phyloP scores from a whole-genome alignment of 2,888 invertebrate genomes.

The Pogonocherus hispidulus region DNA sequence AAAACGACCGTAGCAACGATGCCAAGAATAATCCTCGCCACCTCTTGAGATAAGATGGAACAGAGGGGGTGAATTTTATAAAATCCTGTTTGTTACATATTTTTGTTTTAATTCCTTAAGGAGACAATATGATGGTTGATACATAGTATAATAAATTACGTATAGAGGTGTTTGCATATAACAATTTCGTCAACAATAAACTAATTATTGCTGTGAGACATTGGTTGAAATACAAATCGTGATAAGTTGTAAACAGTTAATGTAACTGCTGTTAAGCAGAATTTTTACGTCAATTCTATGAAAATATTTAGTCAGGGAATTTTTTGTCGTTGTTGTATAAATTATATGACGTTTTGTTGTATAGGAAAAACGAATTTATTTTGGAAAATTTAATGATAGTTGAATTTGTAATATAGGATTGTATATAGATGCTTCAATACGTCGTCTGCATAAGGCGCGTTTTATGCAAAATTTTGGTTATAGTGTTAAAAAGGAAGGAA shows the following conservation, averaged over 20 bases:
- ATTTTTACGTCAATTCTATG: conserved; percentile 60
- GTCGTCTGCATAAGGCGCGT: conserved; percentile 25
- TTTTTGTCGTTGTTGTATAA: conserved; percentile 52
- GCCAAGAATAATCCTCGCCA: conserved; percentile 15
- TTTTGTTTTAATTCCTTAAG: conserved; percentile 38
- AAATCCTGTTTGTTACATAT: conserved; percentile 32
- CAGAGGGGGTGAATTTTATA: conserved; percentile 21
- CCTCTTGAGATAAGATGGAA: conserved; percentile 28
- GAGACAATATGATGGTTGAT: conserved; percentile 46
- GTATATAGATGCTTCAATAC: conserved; percentile 35
- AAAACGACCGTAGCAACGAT: conserved; percentile 34
- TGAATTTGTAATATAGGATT: conserved; percentile 28
- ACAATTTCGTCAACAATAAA: conserved; percentile 32
- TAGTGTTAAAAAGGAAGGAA: no score
- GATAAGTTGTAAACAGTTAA: conserved; percentile 27
- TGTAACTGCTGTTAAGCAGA: conserved; percentile 41
- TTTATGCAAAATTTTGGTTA: conserved; percentile 22
- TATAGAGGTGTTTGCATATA: conserved; percentile 19
- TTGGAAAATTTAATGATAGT: conserved; percentile 33
- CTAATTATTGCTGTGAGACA: conserved; percentile 43
- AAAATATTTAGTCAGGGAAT: conserved; percentile 59
- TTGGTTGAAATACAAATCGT: conserved; percentile 37
- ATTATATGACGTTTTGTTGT: conserved; percentile 39
- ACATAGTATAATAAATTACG: conserved; percentile 9
- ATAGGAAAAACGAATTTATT: conserved; percentile 49